Evolutionary conservation across 2,113 vertebrate species (phyloP), one percentile per base, ranked within the genome.

Genomic region (Donacobius atricapilla): DNA sequence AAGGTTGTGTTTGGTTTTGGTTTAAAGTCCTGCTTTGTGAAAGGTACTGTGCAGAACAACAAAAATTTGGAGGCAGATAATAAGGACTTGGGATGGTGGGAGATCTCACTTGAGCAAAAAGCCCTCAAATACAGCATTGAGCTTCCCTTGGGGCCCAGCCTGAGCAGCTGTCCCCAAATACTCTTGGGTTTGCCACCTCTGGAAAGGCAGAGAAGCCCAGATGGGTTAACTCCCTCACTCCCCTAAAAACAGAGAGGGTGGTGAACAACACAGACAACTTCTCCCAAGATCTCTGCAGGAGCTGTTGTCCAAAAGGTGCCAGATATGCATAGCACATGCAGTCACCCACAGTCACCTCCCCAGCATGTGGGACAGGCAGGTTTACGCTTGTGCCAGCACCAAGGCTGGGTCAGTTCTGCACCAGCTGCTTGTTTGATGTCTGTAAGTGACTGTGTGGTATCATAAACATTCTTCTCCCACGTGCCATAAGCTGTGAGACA

Each of bases 301-400:
- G 48, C 19, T 2, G 4, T 33, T 42, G 45, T 27, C 42, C 48
- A 13, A 4, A 50, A 51, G 35, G 27, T 7, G 4, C 33, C 39
- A 30, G 35, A 3, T 16, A 2, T 0, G 1, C 18, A 13, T 0
- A 27, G 53, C 65, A 27, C 8, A 0, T 15, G 28, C 23, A 15
- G 4, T 10, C 10, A 28, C 25, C 44, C 22, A 25, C 16, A 5
- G 64, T 28, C 42, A 7, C 80, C 30, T 48, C 73, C 16, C 23
- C 70, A 30, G 61, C 8, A 0, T 5, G 1, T 24, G 48, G 63
- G 45, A 71, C 77, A 23, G 56, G 63, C 45, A 30, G 40, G 2
- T 39, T 45, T 15, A 6, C 7, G 15, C 39, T 31, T 68, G 48
- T 51, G 31, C 45, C 5, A 44, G 20, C 51, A 24, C 37, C 50